Conservation (phyloP, 2,888 invertebrate genomes). For the Athalia rosae region DNA sequence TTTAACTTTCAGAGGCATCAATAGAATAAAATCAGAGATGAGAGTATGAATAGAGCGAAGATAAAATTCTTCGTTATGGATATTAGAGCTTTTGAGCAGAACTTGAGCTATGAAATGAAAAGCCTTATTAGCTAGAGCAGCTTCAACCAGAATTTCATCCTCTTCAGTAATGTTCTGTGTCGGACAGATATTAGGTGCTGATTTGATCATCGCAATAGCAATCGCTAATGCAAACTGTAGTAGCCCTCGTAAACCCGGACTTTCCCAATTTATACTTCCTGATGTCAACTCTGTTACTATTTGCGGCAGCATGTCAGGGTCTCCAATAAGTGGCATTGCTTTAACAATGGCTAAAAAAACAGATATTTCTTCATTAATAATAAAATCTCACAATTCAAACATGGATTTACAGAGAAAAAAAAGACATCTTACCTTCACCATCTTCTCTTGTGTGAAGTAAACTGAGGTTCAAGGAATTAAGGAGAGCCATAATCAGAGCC, state of each 20-base stretch:
- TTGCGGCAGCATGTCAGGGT: slow-evolving; percentile 72
- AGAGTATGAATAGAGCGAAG: slow-evolving; percentile 88
- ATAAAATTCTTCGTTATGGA: slow-evolving; percentile 88
- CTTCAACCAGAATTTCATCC: slow-evolving; percentile 87
- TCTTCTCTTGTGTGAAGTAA: slow-evolving; percentile 84
- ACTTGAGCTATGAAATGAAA: slow-evolving; percentile 87
- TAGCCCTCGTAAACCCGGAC: slow-evolving; percentile 77
- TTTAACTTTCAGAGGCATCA: slow-evolving; percentile 93
- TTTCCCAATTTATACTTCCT: slow-evolving; percentile 74
- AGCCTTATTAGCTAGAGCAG: slow-evolving; percentile 85
- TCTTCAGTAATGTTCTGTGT: slow-evolving; percentile 80
- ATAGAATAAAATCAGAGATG: slow-evolving; percentile 92
- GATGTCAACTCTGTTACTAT: slow-evolving; percentile 78
- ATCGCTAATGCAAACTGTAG: slow-evolving; percentile 83
- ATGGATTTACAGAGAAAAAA: slow-evolving; percentile 4
- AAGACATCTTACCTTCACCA: slow-evolving; percentile 76
- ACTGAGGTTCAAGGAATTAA: slow-evolving; percentile 90
- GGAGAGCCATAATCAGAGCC: slow-evolving; percentile 86
- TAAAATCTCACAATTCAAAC: background rate
- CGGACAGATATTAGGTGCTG: slow-evolving; percentile 77
- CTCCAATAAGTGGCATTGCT: slow-evolving; percentile 67
- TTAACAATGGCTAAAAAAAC: slow-evolving; percentile 65
- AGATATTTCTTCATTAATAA: background rate
- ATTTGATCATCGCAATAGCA: slow-evolving; percentile 79
- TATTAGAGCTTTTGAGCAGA: slow-evolving; percentile 81